These are phyloP conservation scores for Carcinoscorpius rotundicauda DNA, from an alignment of 1,140 invertebrate species.

Conservation along the genomic window DNA sequence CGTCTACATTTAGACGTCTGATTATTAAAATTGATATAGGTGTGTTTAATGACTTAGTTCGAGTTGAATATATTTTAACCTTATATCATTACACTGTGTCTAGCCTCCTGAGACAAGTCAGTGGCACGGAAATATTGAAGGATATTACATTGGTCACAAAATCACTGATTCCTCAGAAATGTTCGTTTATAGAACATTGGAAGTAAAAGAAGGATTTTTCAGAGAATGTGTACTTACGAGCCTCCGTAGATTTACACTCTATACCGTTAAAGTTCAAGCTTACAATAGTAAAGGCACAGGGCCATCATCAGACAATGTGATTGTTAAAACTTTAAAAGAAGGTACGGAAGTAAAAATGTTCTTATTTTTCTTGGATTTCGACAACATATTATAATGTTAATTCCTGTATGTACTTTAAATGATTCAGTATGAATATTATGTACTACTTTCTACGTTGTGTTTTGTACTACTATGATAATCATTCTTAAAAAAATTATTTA, in stretches of 20 bases:
- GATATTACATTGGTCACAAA: constrained; percentile 39
- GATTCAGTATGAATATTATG: too few species aligned
- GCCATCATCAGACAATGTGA: constrained; percentile 30
- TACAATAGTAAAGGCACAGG: constrained; percentile 36
- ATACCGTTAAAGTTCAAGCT: constrained; percentile 37
- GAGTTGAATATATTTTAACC: too few species aligned
- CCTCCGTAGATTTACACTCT: constrained; percentile 56
- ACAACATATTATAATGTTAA: too few species aligned
- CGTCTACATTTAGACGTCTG: too few species aligned
- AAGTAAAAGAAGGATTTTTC: constrained; percentile 15
- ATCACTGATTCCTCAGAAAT: constrained; percentile 30
- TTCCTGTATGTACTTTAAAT: too few species aligned
- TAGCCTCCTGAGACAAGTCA: constrained; percentile 22
- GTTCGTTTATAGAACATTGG: constrained; percentile 28
- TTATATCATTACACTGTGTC: not conserved
- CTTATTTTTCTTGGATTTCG: too few species aligned
- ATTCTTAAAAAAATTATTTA: too few species aligned
- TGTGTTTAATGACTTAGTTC: too few species aligned
- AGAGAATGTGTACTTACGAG: constrained; percentile 35
- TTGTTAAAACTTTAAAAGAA: constrained; percentile 25
- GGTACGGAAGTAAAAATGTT: not conserved
- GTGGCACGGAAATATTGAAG: constrained; percentile 33
- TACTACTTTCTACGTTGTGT: too few species aligned
- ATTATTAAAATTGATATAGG: too few species aligned
- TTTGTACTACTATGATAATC: too few species aligned